Evolutionary conservation across 2,797 vertebrate genomes (phyloP).

Genomic region (Sebastiscus tertius): DNA sequence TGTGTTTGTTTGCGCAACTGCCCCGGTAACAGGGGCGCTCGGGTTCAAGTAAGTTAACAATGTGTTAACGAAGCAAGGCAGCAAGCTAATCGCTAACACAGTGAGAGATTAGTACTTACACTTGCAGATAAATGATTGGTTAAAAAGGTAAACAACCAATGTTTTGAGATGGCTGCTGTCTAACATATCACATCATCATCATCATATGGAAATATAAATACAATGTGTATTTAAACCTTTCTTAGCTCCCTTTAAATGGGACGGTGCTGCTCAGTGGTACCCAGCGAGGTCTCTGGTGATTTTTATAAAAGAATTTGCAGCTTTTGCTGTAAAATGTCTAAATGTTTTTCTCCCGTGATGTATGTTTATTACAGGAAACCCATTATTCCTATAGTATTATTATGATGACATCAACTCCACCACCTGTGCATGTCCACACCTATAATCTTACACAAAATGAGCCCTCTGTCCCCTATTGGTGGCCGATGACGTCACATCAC

Average conservation of each 20-base stretch:
- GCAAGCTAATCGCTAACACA: no score
- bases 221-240: neutral
- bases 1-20: no score
- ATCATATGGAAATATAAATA: neutral
- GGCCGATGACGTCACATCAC: slow-evolving; percentile 58
- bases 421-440: neutral
- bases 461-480: slow-evolving; percentile 23
- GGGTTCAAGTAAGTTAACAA: no score
- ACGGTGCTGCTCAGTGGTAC: neutral
- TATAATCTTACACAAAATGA: neutral
- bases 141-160: no score
- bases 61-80: no score
- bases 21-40: no score
- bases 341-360: neutral
- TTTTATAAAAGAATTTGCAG: no score
- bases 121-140: no score
- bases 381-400: neutral
- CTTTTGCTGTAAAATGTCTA: neutral
- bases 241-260: neutral
- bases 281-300: neutral
- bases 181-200: neutral
- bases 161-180: no score
- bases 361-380: neutral
- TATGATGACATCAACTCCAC: neutral
- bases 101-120: no score